Conservation (phyloP, 2,113 vertebrate species). For the Phalacrocorax brasilianus region DNA sequence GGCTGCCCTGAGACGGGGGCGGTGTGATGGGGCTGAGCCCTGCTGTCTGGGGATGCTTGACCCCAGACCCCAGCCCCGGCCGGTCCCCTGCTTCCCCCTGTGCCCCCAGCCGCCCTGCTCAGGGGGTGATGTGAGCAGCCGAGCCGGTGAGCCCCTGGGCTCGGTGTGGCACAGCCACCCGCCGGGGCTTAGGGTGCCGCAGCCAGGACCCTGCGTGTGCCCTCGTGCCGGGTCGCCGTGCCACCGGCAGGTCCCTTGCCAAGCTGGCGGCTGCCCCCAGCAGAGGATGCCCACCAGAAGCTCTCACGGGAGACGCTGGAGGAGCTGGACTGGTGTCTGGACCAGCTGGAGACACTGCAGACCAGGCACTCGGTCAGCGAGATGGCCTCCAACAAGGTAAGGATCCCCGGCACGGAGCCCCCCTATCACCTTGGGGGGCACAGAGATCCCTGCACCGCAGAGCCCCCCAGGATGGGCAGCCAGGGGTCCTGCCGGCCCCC, state of each 20-base stretch:
- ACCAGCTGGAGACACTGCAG: slow-evolving; percentile 92
- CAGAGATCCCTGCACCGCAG: accelerated
- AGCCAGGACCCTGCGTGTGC: background rate
- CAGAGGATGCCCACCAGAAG: slow-evolving; percentile 88
- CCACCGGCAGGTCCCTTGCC: background rate
- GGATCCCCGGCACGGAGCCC: accelerated
- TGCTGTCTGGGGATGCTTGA: background rate
- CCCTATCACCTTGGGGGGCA: accelerated
- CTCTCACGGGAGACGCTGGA: slow-evolving; percentile 89
- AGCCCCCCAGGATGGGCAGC: background rate
- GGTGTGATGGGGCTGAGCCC: background rate
- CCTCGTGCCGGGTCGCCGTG: accelerated
- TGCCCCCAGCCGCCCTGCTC: accelerated
- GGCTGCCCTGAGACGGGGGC: background rate
- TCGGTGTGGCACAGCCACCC: background rate
- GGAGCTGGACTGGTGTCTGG: slow-evolving; percentile 96
- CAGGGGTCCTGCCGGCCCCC: background rate
- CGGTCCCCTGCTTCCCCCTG: background rate
- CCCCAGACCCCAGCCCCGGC: accelerated
- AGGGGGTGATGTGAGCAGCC: background rate
- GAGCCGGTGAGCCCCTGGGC: accelerated
- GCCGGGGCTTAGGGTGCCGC: accelerated
- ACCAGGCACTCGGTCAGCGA: slow-evolving; percentile 80
- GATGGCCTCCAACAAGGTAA: slow-evolving; percentile 82
- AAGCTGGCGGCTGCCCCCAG: background rate